A percentile compares a stretch with the other conserved stretches of the same genome.
phyloP scores from a whole-genome alignment of 2,113 vertebrate species.

The Jacana jacana region DNA sequence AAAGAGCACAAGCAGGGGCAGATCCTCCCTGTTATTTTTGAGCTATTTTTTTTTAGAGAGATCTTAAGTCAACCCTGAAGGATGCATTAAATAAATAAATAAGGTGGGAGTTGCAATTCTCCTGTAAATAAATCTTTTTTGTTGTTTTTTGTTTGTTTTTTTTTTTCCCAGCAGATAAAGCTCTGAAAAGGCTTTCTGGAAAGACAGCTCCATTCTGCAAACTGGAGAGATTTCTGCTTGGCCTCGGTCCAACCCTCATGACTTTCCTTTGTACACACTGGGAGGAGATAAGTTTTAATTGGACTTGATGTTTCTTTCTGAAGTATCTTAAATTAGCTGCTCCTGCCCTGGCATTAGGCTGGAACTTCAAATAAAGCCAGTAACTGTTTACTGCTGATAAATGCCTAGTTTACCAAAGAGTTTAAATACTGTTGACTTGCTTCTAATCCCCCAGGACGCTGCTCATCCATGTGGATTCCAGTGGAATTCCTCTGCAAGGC shows the following conservation, averaged over 20 bases:
- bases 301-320: constrained; percentile 2
- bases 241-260: constrained; percentile 9
- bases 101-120: background rate
- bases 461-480: constrained; percentile 10
- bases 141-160: too few relatives aligned
- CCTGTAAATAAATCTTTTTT: constrained; percentile 45
- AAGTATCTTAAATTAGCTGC: constrained; percentile 26
- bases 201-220: background rate
- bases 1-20: background rate
- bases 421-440: constrained; percentile 50
- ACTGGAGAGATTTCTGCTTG: background rate
- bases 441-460: constrained; percentile 9
- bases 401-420: constrained; percentile 32
- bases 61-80: background rate
- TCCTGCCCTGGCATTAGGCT: background rate
- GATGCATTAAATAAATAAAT: background rate
- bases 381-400: constrained; percentile 45
- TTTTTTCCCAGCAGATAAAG: constrained; percentile 39
- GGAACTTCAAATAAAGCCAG: constrained; percentile 21
- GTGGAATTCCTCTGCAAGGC: constrained; percentile 36
- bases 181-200: constrained; percentile 25
- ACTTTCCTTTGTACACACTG: background rate
- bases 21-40: background rate
- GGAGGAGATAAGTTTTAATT: constrained; percentile 47
- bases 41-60: background rate